Conservation (phyloP, 2,797 vertebrate species). For the Eutrigla gurnardus region DNA sequence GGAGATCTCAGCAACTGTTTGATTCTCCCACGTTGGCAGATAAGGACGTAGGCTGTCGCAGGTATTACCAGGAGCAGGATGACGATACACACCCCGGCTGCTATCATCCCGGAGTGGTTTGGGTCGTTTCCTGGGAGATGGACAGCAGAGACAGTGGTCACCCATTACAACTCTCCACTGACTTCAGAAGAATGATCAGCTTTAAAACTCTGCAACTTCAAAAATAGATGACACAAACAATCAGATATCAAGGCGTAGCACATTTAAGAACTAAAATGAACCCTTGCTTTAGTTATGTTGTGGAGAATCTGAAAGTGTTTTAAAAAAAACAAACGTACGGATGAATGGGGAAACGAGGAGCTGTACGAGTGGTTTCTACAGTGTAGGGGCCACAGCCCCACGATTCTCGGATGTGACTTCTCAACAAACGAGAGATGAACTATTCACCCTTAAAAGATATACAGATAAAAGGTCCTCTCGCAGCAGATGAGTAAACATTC, state of each 20-base stretch:
- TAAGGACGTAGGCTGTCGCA: background rate
- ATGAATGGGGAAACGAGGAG: no score
- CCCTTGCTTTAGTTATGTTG: no score
- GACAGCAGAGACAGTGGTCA: background rate
- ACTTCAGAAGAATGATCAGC: background rate
- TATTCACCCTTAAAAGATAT: no score
- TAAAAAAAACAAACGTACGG: no score
- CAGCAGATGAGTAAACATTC: no score
- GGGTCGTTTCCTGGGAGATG: background rate
- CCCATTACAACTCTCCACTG: background rate
- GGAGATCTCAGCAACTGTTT: conserved; percentile 39
- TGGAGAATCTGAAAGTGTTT: no score
- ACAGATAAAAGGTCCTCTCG: no score
- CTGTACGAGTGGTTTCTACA: no score
- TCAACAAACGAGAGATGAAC: no score
- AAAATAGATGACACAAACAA: background rate
- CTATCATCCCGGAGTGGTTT: background rate
- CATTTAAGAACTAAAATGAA: no score
- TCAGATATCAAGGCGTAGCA: background rate
- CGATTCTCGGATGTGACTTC: no score
- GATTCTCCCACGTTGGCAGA: conserved; percentile 10
- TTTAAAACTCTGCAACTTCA: background rate
- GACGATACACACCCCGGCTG: accelerated
- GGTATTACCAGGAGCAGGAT: accelerated
- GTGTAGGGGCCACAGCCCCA: no score